Evolutionary conservation across 1,140 invertebrate genomes (phyloP), one percentile per base, ranked within the genome.

Genomic region (Mycetomoellerius zeteki): DNA sequence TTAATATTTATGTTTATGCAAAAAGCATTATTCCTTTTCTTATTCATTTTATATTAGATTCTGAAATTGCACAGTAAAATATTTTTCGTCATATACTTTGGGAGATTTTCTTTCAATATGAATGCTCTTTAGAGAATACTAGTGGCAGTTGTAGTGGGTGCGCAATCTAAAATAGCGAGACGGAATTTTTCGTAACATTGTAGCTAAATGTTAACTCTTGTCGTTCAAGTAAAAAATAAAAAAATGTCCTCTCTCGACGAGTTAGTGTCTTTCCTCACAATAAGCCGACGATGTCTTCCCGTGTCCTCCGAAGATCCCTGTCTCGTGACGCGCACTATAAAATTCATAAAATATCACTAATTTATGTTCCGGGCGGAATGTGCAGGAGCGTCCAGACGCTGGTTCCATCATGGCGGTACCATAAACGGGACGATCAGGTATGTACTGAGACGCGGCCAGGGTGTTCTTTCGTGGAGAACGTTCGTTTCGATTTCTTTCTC

Each of bases 281-380:
- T 84, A 75, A 84, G n/a, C 80, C 80, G 27, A 30, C 80, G 30
- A 52, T 5, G 78, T 60, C 19, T 27, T 69, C 60, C 21, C 64
- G 58, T 64, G 16, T 50, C 27, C 5, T 47, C 77, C 12, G 56
- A 58, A 73, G 54, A 37, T 75, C 58, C 56, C 54, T 33, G 80
- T 60, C 50, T 50, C 80, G 47, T 52, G 19, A 54, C 67, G 52
- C n/a, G 67, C 80, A 47, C 60, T 75, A 84, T 62, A 75, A 84
- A 84, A 84, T 84, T 84, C 69, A 84, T 84, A 84, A 84, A 84
- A 84, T 84, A 75, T 84, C 80, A 84, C 80, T 84, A 84, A 84
- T 84, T 84, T 84, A 84, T 60, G 56, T 84, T 21, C 69, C 54
- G 37, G 69, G 14, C n/a, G 80, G 80, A 84, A 84, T 84, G 80